Evolutionary conservation across 2,797 vertebrate species (phyloP).

Genomic region (Huso huso): DNA sequence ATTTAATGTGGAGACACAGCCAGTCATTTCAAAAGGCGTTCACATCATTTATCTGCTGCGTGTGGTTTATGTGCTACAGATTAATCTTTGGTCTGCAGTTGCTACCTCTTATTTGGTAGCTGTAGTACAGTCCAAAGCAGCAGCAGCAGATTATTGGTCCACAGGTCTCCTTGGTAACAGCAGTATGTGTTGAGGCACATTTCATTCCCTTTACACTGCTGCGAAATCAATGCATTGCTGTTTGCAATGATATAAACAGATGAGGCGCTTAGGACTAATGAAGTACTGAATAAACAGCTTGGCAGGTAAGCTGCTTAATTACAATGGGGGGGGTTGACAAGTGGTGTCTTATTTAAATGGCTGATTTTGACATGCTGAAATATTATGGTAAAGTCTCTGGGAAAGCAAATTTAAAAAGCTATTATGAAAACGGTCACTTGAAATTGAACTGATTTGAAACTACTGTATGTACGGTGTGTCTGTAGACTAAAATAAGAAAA

Average conservation of each 20-base stretch:
- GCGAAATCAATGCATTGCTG: constrained; percentile 52
- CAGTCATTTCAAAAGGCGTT: no score
- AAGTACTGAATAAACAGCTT: constrained; percentile 29
- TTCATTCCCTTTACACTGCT: constrained; percentile 36
- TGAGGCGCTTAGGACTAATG: constrained; percentile 51
- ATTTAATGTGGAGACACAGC: no score
- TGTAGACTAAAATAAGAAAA: no score
- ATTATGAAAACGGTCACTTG: constrained; percentile 1
- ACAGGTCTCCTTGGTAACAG: constrained; percentile 81
- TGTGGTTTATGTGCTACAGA: not conserved
- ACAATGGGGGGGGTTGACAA: constrained; percentile 26
- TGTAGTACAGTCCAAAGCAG: constrained; percentile 75
- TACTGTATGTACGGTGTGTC: no score
- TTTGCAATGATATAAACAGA: constrained; percentile 41
- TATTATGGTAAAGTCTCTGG: constrained; percentile 1
- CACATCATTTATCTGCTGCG: no score
- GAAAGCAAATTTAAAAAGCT: constrained; percentile 9
- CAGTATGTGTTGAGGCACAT: constrained; percentile 68
- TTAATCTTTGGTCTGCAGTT: constrained; percentile 35
- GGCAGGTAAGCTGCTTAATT: constrained; percentile 35
- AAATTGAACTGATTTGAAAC: not conserved
- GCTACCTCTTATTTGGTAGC: constrained; percentile 54
- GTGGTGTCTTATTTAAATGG: constrained; percentile 24
- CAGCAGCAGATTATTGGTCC: constrained; percentile 63
- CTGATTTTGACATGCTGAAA: constrained; percentile 19